Evolutionary conservation across 2,888 invertebrate genomes (phyloP).

Genomic region (Aspidiotus rigidus): DNA sequence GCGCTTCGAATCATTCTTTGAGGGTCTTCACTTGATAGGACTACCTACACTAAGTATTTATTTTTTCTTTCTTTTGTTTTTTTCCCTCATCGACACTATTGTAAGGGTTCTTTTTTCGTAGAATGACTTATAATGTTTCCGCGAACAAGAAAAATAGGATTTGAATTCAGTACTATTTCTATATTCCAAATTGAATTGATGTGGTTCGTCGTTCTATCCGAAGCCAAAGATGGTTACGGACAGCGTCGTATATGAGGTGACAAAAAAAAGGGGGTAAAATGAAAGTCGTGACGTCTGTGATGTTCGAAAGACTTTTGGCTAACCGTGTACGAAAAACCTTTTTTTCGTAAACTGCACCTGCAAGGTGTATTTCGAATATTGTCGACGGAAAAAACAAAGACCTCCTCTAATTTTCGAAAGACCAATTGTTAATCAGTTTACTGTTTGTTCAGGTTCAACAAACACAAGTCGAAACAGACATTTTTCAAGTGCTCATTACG

Average conservation of each 20-base stretch:
- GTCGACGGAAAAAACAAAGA: slow-evolving; percentile 27
- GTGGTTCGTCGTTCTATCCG: too few relatives aligned
- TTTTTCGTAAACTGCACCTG: slow-evolving; percentile 13
- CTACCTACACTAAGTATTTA: background rate
- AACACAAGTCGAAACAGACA: slow-evolving; percentile 29
- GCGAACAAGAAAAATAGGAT: too few relatives aligned
- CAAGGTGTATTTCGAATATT: slow-evolving; percentile 26
- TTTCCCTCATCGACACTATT: slow-evolving; percentile 9
- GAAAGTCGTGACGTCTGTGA: background rate
- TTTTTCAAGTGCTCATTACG: slow-evolving; percentile 29
- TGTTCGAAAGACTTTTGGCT: background rate
- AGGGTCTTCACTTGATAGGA: slow-evolving; percentile 27
- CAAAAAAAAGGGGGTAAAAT: too few relatives aligned
- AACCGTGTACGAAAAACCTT: background rate
- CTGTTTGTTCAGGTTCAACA: slow-evolving; percentile 33
- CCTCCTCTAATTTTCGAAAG: slow-evolving; percentile 20
- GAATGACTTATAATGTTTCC: too few relatives aligned
- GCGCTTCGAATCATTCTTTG: background rate
- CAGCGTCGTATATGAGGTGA: too few relatives aligned
- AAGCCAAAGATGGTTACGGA: too few relatives aligned
- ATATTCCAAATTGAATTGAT: too few relatives aligned
- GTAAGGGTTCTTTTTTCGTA: slow-evolving; percentile 11
- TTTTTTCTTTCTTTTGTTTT: background rate
- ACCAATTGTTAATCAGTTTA: slow-evolving; percentile 34
- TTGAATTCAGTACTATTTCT: background rate